These are phyloP conservation scores for Furcifer pardalis DNA, from an alignment of 2,797 vertebrate genomes.

Conservation along the genomic window DNA sequence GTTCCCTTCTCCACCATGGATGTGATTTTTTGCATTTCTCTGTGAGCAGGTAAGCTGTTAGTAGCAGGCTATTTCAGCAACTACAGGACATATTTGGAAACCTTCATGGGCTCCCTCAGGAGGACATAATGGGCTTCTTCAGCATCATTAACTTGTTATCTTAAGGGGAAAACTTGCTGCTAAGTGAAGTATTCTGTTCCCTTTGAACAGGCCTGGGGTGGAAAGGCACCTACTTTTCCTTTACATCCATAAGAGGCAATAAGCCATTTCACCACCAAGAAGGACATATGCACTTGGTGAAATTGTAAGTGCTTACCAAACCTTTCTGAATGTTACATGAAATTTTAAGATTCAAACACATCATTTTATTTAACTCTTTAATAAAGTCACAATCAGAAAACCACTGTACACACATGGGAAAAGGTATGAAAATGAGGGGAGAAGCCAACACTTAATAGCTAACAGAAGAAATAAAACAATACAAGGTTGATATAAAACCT, in stretches of 20 bases:
- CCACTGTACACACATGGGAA: too few relatives aligned
- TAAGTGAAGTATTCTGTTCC: conserved; percentile 10
- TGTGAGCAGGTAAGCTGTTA: not conserved
- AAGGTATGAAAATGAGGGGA: too few relatives aligned
- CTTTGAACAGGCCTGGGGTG: not conserved
- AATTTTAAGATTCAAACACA: too few relatives aligned
- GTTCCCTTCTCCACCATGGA: not conserved
- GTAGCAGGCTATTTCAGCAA: not conserved
- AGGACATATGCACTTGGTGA: not conserved
- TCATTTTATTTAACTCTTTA: too few relatives aligned
- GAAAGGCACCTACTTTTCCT: not conserved
- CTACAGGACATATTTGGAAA: not conserved
- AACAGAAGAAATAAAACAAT: too few relatives aligned
- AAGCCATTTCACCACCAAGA: too few relatives aligned
- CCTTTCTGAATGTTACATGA: too few relatives aligned
- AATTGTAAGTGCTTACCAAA: too few relatives aligned
- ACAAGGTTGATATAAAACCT: too few relatives aligned
- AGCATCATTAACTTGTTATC: conserved; percentile 9
- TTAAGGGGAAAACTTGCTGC: not conserved
- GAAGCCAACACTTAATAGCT: too few relatives aligned
- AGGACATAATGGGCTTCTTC: conserved; percentile 20
- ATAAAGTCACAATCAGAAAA: too few relatives aligned
- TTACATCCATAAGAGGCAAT: not conserved
- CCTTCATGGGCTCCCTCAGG: conserved; percentile 11
- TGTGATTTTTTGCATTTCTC: not conserved